Percentiles rank a stretch among this genome's conserved stretches.
phyloP scores from a whole-genome alignment of 92 coral and sea anemone genomes.

The Nematostella vectensis region DNA sequence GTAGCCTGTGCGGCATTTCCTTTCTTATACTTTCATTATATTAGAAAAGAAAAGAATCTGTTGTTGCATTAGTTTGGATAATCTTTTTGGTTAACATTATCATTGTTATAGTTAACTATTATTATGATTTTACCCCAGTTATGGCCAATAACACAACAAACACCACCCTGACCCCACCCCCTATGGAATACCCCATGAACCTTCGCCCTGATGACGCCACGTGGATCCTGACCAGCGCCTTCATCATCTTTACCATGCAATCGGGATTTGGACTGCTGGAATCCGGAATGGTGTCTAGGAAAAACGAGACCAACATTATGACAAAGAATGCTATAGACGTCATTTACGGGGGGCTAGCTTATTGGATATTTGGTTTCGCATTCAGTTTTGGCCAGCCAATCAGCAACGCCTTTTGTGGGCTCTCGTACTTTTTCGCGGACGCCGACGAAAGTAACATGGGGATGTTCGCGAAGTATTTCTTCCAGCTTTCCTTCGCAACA shows the following conservation, averaged over 20 bases:
- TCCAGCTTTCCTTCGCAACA: constrained; percentile 75
- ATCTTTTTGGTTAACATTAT: too few relatives aligned
- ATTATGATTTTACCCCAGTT: background rate
- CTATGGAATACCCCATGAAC: background rate
- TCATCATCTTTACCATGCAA: constrained; percentile 95
- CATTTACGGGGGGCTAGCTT: constrained; percentile 65
- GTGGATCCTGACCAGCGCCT: constrained; percentile 90
- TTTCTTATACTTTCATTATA: too few relatives aligned
- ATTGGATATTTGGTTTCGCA: constrained; percentile 81
- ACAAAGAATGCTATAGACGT: constrained; percentile 71
- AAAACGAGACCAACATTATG: constrained; percentile 76
- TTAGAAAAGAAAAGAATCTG: too few relatives aligned
- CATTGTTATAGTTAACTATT: too few relatives aligned
- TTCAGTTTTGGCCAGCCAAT: constrained; percentile 56
- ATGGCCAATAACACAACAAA: background rate
- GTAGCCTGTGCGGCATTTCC: too few relatives aligned
- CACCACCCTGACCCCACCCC: background rate
- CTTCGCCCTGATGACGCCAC: constrained; percentile 83
- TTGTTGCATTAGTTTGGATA: too few relatives aligned
- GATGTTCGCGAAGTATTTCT: constrained; percentile 70
- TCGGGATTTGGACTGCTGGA: constrained; percentile 91
- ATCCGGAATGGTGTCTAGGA: constrained; percentile 73
- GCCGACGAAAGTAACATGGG: constrained; percentile 66
- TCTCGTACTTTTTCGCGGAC: constrained; percentile 54
- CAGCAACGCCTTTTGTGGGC: constrained; percentile 53